Evolutionary conservation across 2,888 invertebrate genomes (phyloP).

Genomic region (Charanyca ferruginea): DNA sequence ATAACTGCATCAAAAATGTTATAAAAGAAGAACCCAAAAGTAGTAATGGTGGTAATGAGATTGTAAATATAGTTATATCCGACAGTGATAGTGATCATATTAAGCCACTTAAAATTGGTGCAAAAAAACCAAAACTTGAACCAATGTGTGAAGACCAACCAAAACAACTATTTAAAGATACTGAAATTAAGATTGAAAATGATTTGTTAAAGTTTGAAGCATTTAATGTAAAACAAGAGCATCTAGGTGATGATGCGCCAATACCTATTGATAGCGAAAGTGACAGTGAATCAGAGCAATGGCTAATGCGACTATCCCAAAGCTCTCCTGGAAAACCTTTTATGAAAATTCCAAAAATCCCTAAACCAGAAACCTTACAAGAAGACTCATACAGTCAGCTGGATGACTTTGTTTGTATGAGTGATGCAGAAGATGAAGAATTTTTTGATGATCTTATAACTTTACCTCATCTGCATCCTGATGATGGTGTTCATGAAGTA

Average conservation of each 20-base stretch:
- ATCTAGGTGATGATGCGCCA: conserved; percentile 79
- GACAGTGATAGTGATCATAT: conserved; percentile 77
- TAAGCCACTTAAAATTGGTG: conserved; percentile 37
- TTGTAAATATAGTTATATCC: conserved; percentile 69
- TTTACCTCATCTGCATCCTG: conserved; percentile 67
- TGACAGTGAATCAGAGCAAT: conserved; percentile 89
- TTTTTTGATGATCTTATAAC: conserved; percentile 79
- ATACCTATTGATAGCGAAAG: conserved; percentile 85
- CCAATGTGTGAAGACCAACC: conserved; percentile 64
- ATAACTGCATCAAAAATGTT: conserved; percentile 61
- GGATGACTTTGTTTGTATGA: conserved; percentile 72
- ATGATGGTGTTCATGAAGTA: conserved; percentile 32
- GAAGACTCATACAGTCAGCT: conserved; percentile 86
- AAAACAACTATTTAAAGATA: conserved; percentile 58
- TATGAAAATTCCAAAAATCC: conserved; percentile 67
- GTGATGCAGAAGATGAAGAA: conserved; percentile 69
- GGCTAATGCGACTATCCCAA: conserved; percentile 90
- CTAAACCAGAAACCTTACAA: conserved; percentile 63
- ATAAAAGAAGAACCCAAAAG: conserved; percentile 55
- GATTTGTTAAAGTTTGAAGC: conserved; percentile 80
- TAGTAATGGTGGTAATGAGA: conserved; percentile 57
- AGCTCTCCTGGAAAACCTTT: conserved; percentile 84
- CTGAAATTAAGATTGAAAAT: conserved; percentile 76
- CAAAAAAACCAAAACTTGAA: conserved; percentile 75
- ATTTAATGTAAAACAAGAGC: conserved; percentile 85